Evolutionary conservation across 2,888 invertebrate species (phyloP).

Genomic region (Drosophila prolongata): DNA sequence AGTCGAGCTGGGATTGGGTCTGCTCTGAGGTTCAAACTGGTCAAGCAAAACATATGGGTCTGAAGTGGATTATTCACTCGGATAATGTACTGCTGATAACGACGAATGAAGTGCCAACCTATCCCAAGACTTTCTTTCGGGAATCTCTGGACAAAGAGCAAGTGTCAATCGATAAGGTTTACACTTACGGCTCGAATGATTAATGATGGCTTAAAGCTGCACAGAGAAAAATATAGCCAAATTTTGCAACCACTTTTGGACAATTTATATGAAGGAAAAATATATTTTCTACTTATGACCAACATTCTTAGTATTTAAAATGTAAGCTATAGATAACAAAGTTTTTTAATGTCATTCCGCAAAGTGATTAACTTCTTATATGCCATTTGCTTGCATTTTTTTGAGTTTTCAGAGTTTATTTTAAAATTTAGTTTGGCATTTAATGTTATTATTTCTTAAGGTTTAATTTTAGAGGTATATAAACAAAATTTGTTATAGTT

Average conservation of each 20-base stretch:
- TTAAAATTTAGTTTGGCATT: too few species aligned
- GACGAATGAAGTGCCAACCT: background rate
- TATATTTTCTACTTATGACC: too few species aligned
- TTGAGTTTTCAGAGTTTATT: too few species aligned
- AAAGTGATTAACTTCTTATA: too few species aligned
- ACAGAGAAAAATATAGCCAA: background rate
- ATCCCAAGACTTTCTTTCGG: slow-evolving; percentile 17
- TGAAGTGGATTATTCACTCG: slow-evolving; percentile 30
- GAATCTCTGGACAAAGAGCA: slow-evolving; percentile 22
- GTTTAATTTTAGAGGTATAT: too few species aligned
- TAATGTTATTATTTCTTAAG: too few species aligned
- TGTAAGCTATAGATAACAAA: too few species aligned
- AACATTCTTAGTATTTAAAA: background rate
- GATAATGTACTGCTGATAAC: slow-evolving; percentile 18
- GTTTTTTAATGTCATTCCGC: too few species aligned
- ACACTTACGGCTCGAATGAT: slow-evolving; percentile 48
- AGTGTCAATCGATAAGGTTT: slow-evolving; percentile 53
- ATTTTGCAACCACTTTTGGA: background rate
- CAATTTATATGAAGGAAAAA: too few species aligned
- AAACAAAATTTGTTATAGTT: too few species aligned
- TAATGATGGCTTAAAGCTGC: slow-evolving; percentile 2
- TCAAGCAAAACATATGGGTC: slow-evolving; percentile 14
- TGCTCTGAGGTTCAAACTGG: slow-evolving; percentile 20
- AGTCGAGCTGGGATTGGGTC: slow-evolving; percentile 5
- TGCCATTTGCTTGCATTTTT: too few species aligned